Conservation (phyloP, 2,113 vertebrate species). For the Phylloscopus whistleri region DNA sequence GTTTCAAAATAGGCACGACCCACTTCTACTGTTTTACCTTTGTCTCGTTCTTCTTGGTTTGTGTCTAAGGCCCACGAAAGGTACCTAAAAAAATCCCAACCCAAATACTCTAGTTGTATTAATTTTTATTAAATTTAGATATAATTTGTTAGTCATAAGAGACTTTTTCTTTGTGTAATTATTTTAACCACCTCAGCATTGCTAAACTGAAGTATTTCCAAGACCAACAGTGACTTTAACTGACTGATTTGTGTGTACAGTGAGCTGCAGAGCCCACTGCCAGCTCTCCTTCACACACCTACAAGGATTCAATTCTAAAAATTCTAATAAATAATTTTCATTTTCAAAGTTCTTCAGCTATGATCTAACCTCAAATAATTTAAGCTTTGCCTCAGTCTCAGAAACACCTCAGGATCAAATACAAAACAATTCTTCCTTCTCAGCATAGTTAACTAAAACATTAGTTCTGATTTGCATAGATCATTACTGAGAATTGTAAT, state of each 20-base stretch:
- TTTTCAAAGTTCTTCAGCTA: neutral
- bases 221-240: neutral
- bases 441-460: neutral
- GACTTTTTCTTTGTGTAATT: neutral
- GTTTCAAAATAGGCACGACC: slow-evolving; percentile 98
- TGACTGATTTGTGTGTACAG: neutral
- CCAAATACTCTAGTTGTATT: neutral
- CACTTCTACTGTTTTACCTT: slow-evolving; percentile 98
- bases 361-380: neutral
- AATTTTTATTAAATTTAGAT: neutral
- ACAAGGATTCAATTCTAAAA: neutral
- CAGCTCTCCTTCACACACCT: neutral
- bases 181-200: neutral
- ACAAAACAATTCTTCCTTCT: neutral
- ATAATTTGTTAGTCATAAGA: neutral
- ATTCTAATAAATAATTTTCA: neutral
- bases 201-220: neutral
- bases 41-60: slow-evolving; percentile 98
- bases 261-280: neutral
- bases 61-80: slow-evolving; percentile 99
- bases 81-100: slow-evolving; percentile 80
- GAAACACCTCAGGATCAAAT: neutral
- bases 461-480: neutral
- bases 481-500: neutral
- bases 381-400: neutral